phyloP scores from a whole-genome alignment of 2,888 invertebrate species.

The Agrochola macilenta region DNA sequence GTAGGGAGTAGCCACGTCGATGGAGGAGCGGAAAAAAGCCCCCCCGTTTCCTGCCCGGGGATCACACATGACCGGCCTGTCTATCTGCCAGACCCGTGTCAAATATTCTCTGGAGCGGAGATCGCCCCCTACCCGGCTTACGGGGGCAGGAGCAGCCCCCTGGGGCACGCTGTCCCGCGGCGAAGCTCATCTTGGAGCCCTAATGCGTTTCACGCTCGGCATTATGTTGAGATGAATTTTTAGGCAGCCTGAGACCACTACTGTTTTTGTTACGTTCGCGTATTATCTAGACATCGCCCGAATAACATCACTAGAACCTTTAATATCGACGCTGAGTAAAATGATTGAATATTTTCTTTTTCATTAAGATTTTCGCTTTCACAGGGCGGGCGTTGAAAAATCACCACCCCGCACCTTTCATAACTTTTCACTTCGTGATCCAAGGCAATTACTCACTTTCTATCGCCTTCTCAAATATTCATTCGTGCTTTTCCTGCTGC shows the following conservation, averaged over 20 bases:
- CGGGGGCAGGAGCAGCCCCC: constrained; percentile 84
- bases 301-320: constrained; percentile 38
- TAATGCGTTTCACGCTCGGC: constrained; percentile 87
- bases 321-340: constrained; percentile 70
- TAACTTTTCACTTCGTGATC: constrained; percentile 91
- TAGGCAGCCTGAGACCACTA: constrained; percentile 77
- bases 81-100: constrained; percentile 91
- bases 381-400: constrained; percentile 85
- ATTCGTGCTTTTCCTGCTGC: constrained; percentile 88
- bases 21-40: constrained; percentile 88
- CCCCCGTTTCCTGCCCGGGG: constrained; percentile 88
- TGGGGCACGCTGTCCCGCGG: constrained; percentile 89
- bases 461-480: constrained; percentile 90
- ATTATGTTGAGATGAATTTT: constrained; percentile 88
- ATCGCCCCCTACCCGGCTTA: constrained; percentile 83
- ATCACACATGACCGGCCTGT: constrained; percentile 91
- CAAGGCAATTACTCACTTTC: constrained; percentile 89
- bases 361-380: constrained; percentile 88
- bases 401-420: constrained; percentile 89
- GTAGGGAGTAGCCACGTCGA: constrained; percentile 85
- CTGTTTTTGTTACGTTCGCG: constrained; percentile 68
- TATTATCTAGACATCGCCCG: constrained; percentile 22
- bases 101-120: constrained; percentile 91
- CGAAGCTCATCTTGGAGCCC: constrained; percentile 90
- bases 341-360: constrained; percentile 87